These are phyloP conservation scores for Cynodonichthys magdalenae DNA, from an alignment of 2,797 vertebrate genomes.

Conservation along the genomic window DNA sequence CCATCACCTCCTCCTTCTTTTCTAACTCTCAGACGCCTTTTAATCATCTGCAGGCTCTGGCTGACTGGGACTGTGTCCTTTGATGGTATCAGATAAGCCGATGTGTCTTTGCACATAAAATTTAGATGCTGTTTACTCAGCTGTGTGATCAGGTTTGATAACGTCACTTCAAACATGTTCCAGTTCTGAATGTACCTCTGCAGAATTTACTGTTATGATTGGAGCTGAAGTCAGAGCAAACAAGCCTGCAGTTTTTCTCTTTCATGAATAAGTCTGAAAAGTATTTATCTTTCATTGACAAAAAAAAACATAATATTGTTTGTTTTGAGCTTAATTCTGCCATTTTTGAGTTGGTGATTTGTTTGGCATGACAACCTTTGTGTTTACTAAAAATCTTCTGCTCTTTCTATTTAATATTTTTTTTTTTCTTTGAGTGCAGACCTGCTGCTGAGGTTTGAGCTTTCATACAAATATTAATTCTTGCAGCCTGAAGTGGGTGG, in stretches of 20 bases:
- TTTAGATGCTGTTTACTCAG: conserved; percentile 40
- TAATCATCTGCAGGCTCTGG: conserved; percentile 28
- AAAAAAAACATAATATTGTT: background rate
- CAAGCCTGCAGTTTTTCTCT: background rate
- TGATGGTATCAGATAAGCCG: conserved; percentile 16
- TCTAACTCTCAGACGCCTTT: conserved; percentile 21
- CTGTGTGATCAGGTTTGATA: conserved; percentile 53
- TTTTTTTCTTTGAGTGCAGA: background rate
- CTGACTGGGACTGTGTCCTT: background rate
- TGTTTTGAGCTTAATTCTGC: conserved; percentile 21
- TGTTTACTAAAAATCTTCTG: background rate
- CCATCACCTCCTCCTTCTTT: conserved; percentile 19
- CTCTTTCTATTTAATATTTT: background rate
- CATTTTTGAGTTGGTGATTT: conserved; percentile 4
- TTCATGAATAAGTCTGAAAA: background rate
- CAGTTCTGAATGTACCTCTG: conserved; percentile 13
- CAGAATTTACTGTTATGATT: conserved; percentile 34
- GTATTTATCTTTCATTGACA: background rate
- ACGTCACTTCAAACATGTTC: conserved; percentile 40
- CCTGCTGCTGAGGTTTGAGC: background rate
- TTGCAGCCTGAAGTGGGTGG: background rate
- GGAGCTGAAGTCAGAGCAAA: conserved; percentile 16
- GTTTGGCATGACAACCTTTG: too few species aligned
- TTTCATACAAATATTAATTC: background rate
- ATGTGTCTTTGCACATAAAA: conserved; percentile 23